Evolutionary conservation across 2,797 vertebrate species (phyloP).

Genomic region (Prionace glauca): DNA sequence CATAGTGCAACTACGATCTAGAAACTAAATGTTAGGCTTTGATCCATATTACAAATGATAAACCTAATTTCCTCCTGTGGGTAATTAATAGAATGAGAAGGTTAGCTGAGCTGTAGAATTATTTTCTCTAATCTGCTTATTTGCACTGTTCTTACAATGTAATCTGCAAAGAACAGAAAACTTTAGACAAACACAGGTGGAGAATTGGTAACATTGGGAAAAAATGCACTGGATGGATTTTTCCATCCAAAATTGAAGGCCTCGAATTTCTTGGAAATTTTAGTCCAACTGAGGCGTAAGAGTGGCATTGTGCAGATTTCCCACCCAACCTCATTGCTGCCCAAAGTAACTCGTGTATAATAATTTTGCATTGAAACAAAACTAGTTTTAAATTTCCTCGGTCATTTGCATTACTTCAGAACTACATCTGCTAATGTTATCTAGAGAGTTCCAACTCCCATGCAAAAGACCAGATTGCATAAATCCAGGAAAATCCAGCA

Average conservation of each 20-base stretch:
- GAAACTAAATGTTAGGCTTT: neutral
- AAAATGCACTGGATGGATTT: neutral
- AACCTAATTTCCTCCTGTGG: neutral
- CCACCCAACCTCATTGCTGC: neutral
- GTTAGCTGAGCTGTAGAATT: neutral
- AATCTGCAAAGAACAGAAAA: neutral
- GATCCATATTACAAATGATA: neutral
- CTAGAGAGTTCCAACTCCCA: neutral
- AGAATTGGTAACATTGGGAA: neutral
- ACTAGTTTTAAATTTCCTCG: neutral
- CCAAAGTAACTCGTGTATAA: neutral
- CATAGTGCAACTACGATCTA: neutral
- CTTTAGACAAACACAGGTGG: neutral
- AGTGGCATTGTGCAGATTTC: neutral
- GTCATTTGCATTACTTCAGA: neutral
- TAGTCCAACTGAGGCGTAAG: neutral
- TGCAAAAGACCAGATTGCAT: neutral
- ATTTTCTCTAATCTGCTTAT: conserved; percentile 26
- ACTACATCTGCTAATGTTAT: neutral
- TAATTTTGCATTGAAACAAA: neutral
- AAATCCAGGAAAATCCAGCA: too few species aligned
- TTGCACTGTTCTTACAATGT: neutral
- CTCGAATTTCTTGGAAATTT: neutral
- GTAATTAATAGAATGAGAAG: neutral
- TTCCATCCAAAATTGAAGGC: neutral